Evolutionary conservation across 2,888 invertebrate species (phyloP).

Genomic region (Vannuccia rotundouncinata): DNA sequence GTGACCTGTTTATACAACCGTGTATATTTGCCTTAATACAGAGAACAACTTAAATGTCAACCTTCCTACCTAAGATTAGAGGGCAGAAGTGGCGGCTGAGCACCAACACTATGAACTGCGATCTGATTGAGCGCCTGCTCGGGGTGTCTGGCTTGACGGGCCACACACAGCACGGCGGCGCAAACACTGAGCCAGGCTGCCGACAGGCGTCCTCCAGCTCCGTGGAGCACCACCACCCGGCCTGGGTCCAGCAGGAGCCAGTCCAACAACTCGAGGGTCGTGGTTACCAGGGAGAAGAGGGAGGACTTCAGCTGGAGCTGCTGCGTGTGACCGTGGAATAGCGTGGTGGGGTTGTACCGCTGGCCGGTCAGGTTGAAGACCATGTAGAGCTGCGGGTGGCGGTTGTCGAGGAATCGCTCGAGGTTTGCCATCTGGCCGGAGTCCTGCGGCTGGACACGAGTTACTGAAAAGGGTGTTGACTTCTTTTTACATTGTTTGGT

Average conservation of each 20-base stretch:
- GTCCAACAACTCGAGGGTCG: not conserved
- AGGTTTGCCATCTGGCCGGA: slow-evolving; percentile 88
- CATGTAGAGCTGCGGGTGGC: slow-evolving; percentile 66
- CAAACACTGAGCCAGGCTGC: slow-evolving; percentile 8
- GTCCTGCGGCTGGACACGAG: slow-evolving; percentile 79
- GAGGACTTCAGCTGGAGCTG: not conserved
- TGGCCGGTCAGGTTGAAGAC: slow-evolving; percentile 70
- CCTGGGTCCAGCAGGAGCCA: not conserved
- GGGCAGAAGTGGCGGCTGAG: not conserved
- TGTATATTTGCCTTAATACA: no score
- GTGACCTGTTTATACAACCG: no score
- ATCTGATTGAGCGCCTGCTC: slow-evolving; percentile 18
- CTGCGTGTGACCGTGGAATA: not conserved
- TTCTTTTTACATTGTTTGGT: no score
- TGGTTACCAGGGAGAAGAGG: not conserved
- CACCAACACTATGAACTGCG: not conserved
- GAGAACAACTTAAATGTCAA: no score
- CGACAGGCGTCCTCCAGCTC: not conserved
- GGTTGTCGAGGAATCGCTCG: slow-evolving; percentile 68
- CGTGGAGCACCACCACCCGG: not conserved
- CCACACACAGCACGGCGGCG: not conserved
- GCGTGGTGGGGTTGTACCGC: not conserved
- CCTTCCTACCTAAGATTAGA: slow-evolving; percentile 42
- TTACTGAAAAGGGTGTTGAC: slow-evolving; percentile 69
- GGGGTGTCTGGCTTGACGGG: not conserved